A percentile compares a stretch with the other conserved stretches of the same genome.
Conservation (phyloP, 2,113 vertebrate genomes). For the Corydoras maculifer region DNA sequence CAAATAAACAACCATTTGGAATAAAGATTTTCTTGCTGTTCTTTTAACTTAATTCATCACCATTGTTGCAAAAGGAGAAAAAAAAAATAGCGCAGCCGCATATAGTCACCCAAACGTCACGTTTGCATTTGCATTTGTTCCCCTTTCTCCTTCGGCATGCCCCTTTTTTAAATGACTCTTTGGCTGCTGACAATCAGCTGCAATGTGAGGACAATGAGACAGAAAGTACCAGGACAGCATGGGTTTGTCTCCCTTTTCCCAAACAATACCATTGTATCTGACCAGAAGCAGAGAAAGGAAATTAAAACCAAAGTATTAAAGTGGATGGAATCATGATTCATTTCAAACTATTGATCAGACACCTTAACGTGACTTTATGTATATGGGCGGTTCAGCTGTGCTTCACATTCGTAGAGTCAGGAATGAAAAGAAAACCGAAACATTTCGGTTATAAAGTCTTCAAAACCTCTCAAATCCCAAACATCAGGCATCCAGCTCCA, state of each 20-base stretch:
- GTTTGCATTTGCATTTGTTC: conserved; percentile 10
- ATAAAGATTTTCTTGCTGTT: too few relatives aligned
- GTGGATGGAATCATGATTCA: too few relatives aligned
- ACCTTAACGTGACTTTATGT: too few relatives aligned
- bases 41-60: conserved; percentile 55
- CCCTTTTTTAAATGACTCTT: conserved; percentile 53
- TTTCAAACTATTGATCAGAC: too few relatives aligned
- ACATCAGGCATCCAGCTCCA: too few relatives aligned
- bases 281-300: not conserved
- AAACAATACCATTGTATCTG: conserved; percentile 25
- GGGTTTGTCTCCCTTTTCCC: conserved; percentile 28
- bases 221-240: conserved; percentile 63
- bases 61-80: conserved; percentile 58
- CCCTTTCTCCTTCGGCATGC: conserved; percentile 30
- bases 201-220: conserved; percentile 63
- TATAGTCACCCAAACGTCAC: conserved; percentile 56
- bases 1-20: conserved; percentile 60
- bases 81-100: conserved; percentile 59
- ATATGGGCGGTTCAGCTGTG: too few relatives aligned
- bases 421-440: too few relatives aligned
- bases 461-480: too few relatives aligned
- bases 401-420: too few relatives aligned
- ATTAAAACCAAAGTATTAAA: too few relatives aligned
- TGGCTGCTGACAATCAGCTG: conserved; percentile 68
- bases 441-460: too few relatives aligned